Evolutionary conservation across 2,888 invertebrate genomes (phyloP).

Genomic region (Achlya flavicornis): DNA sequence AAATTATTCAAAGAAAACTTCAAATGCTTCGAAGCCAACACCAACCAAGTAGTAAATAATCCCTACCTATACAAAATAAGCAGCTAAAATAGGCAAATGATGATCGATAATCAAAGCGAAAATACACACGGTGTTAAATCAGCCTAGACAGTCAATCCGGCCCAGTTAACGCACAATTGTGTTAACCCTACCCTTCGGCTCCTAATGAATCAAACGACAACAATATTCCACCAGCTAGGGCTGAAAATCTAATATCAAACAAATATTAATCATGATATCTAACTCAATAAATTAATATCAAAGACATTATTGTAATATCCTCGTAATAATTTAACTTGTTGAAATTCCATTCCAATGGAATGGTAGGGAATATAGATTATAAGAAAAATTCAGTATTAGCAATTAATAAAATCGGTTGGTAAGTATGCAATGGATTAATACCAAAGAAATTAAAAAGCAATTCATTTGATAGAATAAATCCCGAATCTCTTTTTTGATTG

Average conservation of each 20-base stretch:
- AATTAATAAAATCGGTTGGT: no score
- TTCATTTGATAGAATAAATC: no score
- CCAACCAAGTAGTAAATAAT: background rate
- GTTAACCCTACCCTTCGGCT: conserved; percentile 30
- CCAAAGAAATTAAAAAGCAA: no score
- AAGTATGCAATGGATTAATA: no score
- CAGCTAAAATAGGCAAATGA: conserved; percentile 20
- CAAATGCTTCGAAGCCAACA: background rate
- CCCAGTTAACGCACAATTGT: conserved; percentile 44
- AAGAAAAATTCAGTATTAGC: background rate
- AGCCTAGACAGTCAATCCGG: conserved; percentile 23
- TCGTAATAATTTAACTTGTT: background rate
- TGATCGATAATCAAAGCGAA: conserved; percentile 30
- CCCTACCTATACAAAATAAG: background rate
- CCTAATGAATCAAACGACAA: conserved; percentile 58
- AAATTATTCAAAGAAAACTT: no score
- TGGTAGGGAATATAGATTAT: no score
- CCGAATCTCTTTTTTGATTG: no score
- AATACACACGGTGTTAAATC: conserved; percentile 23
- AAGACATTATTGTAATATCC: background rate
- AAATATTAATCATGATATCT: background rate
- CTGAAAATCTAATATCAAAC: conserved; percentile 2
- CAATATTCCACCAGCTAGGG: conserved; percentile 25
- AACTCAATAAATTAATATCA: background rate
- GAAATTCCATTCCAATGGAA: background rate